Evolutionary conservation across 1,140 invertebrate species (phyloP), one percentile per base, ranked within the genome.

Genomic region (Eubasilissa regina): DNA sequence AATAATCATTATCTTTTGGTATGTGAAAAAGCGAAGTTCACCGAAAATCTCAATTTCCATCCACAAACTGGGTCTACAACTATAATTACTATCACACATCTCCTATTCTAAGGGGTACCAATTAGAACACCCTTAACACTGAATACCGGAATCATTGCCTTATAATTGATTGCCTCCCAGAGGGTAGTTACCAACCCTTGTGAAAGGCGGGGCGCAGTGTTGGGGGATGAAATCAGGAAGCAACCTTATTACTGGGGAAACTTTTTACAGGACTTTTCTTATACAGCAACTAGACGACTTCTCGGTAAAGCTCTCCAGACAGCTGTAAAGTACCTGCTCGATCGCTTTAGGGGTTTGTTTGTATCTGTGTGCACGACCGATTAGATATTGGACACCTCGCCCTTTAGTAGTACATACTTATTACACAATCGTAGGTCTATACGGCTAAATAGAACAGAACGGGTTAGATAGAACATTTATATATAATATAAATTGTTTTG

Each of bases 111-210:
- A 70, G 21, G 66, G 66, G 66, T 70, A 17, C 66, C 66, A 70
- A 70, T 70, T 70, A 51, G 66, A 70, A 25, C 66, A 70, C 66
- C 66, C 44, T 70, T 48, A 70, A 70, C 66, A 70, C 66, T 4
- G 45, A 70, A 70, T 70, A 70, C 66, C 1, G 66, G 66, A 70
- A 70, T 70, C 66, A 70, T 70, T 70, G 66, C 66, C 66, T 48
- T 70, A 70, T 70, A 70, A 70, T 70, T 70, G 66, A 70, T 70
- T 70, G 66, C 45, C 66, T 70, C 66, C 66, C 66, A n/a, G 12
- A 47, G 66, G 66, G 45, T 15, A 51, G 11, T 70, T 45, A 45
- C n/a, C 13, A 15, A 13, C 44, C 64, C 43, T n/a, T 19, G 43
- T 12, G 43, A 8, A 15, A 51, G 48, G 48, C 48, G 48, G 44